Base-by-base conservation (phyloP, 2,888 invertebrate species). In the Melipona beecheii region DNA sequence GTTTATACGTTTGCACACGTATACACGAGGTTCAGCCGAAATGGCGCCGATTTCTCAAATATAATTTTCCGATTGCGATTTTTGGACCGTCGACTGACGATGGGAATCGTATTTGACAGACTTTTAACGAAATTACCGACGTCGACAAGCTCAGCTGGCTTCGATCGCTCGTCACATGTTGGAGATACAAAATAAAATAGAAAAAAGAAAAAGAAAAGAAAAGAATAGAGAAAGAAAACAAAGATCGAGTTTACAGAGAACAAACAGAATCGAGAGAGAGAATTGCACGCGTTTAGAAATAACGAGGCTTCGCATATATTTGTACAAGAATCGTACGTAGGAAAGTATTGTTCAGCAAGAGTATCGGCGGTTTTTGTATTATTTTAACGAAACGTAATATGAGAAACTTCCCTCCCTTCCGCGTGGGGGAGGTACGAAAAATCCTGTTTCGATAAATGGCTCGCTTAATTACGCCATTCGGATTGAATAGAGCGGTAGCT, bases 21-120 rank as follows among this genome's bases (percentile, higher is more conserved):
- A 75, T 65, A 72, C 83, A 65, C 58, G 43, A 75, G 52, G 62
- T 58, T 64, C 77, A 76, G 85, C 79, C 84, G 71, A 84, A 76
- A 84, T 49, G 36, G 36, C 58, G 5, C n/a, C 11, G 36, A 65
- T 43, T 60, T 36, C 36, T 9, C 36, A 36, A 36, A 9, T 36
- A 9, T 36, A 36, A 9, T 9, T 9, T 0, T 36, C 6, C 36
- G 9, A 36, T 36, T 6, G 0, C 36, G 36, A 36, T 36, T 36
- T 1, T 36, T 36, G 6, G 6, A 36, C 36, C 6, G 36, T 36
- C 36, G 36, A 9, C 36, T 1, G 36, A 36, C 9, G 36, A 36
- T 9, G 9, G 36, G 9, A 9, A 36, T 36, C 36, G 36, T 36
- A 36, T 36, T 36, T 36, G 9, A 36, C 36, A 36, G 36, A 9